A percentile compares a stretch with the other conserved stretches of the same genome.
These are phyloP conservation scores for Acanthosepion lycidas DNA, from an alignment of 2,888 invertebrate genomes.

Conservation along the genomic window DNA sequence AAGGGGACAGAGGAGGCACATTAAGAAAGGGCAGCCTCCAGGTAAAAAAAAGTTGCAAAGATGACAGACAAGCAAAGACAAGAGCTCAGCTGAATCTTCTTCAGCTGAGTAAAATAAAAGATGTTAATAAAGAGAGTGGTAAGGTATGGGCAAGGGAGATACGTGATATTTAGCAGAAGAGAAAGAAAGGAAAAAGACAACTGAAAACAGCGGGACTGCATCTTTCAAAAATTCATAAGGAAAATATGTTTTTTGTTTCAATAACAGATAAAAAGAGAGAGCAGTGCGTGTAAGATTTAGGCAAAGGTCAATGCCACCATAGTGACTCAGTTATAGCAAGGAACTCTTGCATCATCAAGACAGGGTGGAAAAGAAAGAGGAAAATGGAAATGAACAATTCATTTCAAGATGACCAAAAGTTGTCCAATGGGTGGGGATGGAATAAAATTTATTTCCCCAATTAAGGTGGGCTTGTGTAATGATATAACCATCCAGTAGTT, in stretches of 20 bases:
- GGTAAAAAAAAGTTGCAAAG: not conserved
- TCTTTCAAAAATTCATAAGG: not conserved
- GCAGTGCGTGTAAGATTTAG: not conserved
- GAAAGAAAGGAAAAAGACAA: not conserved
- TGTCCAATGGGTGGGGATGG: not conserved
- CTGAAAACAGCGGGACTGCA: constrained; percentile 2
- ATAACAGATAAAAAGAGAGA: not conserved
- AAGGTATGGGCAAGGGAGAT: not conserved
- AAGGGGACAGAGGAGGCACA: not conserved
- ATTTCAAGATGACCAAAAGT: not conserved
- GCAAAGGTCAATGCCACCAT: not conserved
- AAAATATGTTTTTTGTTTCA: constrained; percentile 4
- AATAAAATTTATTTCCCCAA: not conserved
- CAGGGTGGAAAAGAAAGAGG: not conserved
- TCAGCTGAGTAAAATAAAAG: not conserved
- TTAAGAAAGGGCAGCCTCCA: not conserved
- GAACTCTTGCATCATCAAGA: not conserved
- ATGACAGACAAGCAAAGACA: constrained; percentile 33
- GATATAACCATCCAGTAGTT: not conserved
- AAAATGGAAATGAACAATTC: not conserved
- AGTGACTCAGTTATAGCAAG: not conserved
- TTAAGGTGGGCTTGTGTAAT: not conserved
- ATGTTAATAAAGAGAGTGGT: not conserved
- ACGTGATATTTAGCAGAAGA: not conserved
- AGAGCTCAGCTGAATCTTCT: not conserved